Conservation (phyloP, 2,797 vertebrate genomes). For the Phataginus tetradactyla region DNA sequence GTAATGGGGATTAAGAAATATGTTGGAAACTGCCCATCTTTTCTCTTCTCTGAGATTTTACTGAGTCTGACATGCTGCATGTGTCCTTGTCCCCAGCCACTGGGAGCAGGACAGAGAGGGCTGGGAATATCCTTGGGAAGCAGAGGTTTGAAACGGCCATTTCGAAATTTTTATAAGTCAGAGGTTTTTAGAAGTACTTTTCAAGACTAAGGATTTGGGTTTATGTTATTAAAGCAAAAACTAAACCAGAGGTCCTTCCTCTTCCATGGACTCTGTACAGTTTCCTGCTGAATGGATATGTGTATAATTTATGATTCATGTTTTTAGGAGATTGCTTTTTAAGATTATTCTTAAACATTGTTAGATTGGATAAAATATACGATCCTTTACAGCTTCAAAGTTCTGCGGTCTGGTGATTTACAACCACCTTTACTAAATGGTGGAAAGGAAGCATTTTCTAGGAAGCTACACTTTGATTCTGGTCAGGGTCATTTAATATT, state of each 20-base stretch:
- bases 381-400: not conserved
- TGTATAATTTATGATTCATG: slow-evolving; percentile 45
- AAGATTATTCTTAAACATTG: slow-evolving; percentile 47
- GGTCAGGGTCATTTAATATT: slow-evolving; percentile 61
- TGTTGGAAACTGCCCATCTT: not conserved
- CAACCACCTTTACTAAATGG: slow-evolving; percentile 7
- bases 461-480: slow-evolving; percentile 49
- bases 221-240: slow-evolving; percentile 58
- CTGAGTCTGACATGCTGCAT: not conserved
- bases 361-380: slow-evolving; percentile 16
- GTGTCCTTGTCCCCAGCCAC: not conserved
- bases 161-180: not conserved
- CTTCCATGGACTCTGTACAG: not conserved
- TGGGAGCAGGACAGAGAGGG: not conserved
- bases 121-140: not conserved
- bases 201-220: not conserved
- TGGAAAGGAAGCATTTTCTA: slow-evolving; percentile 62
- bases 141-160: not conserved
- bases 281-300: not conserved
- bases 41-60: not conserved
- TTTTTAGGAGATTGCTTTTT: slow-evolving; percentile 58
- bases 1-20: too few relatives aligned
- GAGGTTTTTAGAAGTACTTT: slow-evolving; percentile 54
- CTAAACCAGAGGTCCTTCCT: not conserved
- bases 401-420: slow-evolving; percentile 51